These are phyloP conservation scores for Psilopsiagon aymara DNA, from an alignment of 2,113 vertebrate species.

Conservation along the genomic window DNA sequence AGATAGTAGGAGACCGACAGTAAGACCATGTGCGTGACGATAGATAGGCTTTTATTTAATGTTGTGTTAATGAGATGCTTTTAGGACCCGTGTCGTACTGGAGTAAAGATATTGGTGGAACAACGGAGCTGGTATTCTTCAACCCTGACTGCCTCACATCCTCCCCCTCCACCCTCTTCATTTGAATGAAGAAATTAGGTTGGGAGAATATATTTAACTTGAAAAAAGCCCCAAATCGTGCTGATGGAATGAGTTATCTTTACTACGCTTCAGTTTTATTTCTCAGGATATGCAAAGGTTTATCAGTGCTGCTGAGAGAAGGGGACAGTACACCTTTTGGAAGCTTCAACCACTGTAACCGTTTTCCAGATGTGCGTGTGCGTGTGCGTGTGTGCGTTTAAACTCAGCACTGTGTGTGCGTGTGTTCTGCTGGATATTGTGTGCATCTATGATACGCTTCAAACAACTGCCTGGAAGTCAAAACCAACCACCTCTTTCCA, in stretches of 20 bases:
- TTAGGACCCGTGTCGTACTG: background rate
- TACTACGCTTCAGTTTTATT: background rate
- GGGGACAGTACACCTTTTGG: conserved; percentile 52
- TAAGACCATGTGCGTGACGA: background rate
- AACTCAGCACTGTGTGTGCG: conserved; percentile 39
- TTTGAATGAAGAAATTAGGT: background rate
- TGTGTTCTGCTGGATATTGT: conserved; percentile 53
- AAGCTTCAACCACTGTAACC: conserved; percentile 43
- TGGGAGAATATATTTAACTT: background rate
- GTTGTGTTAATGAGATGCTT: background rate
- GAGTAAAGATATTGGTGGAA: conserved; percentile 7
- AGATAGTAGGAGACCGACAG: background rate
- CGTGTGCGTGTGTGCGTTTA: background rate
- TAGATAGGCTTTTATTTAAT: background rate
- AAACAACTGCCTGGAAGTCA: conserved; percentile 48
- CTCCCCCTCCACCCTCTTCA: background rate
- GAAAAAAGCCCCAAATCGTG: background rate
- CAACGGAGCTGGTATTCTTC: background rate
- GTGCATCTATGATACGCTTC: conserved; percentile 61
- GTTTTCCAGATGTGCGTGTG: conserved; percentile 21
- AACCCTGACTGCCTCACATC: background rate
- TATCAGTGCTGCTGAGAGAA: conserved; percentile 65
- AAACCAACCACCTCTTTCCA: conserved; percentile 61
- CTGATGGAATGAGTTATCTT: background rate
- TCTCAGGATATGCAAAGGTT: conserved; percentile 70